Evolutionary conservation across 53 echinoderm and acorn worm species (phyloP).

Genomic region (Mesocentrotus franciscanus): DNA sequence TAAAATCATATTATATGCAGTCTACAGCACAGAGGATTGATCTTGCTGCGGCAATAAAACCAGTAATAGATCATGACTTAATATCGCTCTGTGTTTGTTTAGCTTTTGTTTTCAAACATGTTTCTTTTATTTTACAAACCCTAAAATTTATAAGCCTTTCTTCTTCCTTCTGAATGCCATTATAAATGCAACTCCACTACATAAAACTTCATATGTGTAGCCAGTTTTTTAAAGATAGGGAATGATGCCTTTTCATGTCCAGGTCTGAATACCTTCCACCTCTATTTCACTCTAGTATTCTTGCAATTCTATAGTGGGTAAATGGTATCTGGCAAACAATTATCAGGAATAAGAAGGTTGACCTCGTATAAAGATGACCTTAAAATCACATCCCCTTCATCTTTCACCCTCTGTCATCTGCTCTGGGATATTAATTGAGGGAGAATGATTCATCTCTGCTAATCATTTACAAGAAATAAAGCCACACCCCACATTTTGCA

Average conservation of each 20-base stretch:
- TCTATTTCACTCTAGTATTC: background rate
- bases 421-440: background rate
- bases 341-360: background rate
- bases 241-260: background rate
- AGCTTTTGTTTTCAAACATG: background rate
- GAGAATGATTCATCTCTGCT: background rate
- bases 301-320: background rate
- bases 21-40: background rate
- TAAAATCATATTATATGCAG: background rate
- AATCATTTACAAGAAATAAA: slow-evolving; percentile 9
- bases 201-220: background rate
- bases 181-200: background rate
- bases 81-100: background rate
- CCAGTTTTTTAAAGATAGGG: background rate
- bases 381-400: background rate
- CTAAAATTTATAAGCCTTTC: too few species aligned
- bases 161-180: background rate
- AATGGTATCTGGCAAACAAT: slow-evolving; percentile 30
- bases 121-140: background rate
- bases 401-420: background rate
- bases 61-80: background rate
- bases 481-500: background rate
- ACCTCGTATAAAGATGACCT: slow-evolving; percentile 20
- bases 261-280: background rate
- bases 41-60: too few species aligned